Conservation (phyloP, 92 coral and sea anemone species). For the Paragorgia papillata region DNA sequence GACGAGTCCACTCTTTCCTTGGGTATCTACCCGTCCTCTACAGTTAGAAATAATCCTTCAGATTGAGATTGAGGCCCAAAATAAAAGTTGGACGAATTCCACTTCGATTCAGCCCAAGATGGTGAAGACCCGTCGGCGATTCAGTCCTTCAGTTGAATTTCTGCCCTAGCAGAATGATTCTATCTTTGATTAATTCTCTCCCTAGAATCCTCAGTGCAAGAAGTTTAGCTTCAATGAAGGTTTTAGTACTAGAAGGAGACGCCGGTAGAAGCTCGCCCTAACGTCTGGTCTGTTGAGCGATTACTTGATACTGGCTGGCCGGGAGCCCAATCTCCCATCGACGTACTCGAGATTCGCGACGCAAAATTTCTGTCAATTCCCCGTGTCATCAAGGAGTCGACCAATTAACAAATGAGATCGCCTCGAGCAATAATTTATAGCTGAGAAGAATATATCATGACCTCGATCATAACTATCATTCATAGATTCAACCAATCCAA, state of each 20-base stretch:
- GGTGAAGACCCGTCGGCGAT: neutral
- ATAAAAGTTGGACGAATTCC: neutral
- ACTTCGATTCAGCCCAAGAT: neutral
- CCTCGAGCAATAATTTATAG: slow-evolving; percentile 61
- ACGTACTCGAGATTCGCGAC: neutral
- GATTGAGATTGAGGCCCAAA: neutral
- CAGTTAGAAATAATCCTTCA: neutral
- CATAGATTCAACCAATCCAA: neutral
- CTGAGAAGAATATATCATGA: slow-evolving; percentile 48
- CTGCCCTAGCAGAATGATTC: too few species aligned
- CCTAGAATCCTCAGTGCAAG: too few species aligned
- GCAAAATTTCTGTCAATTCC: slow-evolving; percentile 52
- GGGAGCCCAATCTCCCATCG: slow-evolving; percentile 49
- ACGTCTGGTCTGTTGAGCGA: neutral
- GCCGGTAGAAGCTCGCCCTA: too few species aligned
- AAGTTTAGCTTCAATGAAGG: too few species aligned
- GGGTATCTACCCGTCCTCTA: neutral
- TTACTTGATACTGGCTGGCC: slow-evolving; percentile 21
- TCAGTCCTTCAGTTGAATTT: too few species aligned
- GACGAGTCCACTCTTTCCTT: neutral
- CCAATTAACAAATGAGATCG: slow-evolving; percentile 76
- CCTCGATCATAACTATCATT: neutral
- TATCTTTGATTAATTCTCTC: neutral
- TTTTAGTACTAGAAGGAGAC: too few species aligned
- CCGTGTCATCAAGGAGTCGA: slow-evolving; percentile 79